Evolutionary conservation across 2,888 invertebrate species (phyloP).

Genomic region (Andrena praecox): DNA sequence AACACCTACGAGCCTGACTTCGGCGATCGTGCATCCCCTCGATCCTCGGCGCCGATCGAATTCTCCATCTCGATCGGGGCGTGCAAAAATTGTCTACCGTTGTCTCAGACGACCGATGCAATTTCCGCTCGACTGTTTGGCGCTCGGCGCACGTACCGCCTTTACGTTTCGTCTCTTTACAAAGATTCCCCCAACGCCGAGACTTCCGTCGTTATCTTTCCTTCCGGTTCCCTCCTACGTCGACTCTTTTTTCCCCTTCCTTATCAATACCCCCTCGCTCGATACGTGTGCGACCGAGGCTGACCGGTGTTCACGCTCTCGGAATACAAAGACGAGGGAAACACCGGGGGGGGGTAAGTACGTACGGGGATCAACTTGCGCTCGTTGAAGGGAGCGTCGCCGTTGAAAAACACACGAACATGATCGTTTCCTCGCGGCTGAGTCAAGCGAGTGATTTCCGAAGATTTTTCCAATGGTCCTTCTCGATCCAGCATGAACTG

Average conservation of each 20-base stretch:
- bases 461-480: neutral
- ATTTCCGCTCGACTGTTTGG: slow-evolving; percentile 67
- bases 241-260: slow-evolving; percentile 22
- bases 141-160: slow-evolving; percentile 71
- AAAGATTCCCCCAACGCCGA: slow-evolving; percentile 62
- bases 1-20: slow-evolving; percentile 1
- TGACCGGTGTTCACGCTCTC: slow-evolving; percentile 50
- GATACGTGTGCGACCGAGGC: slow-evolving; percentile 55
- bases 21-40: slow-evolving; percentile 6
- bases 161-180: slow-evolving; percentile 73
- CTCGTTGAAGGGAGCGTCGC: neutral
- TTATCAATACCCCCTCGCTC: slow-evolving; percentile 58
- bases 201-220: slow-evolving; percentile 65
- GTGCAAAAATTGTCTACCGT: slow-evolving; percentile 64
- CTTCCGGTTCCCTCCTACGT: slow-evolving; percentile 39
- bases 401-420: slow-evolving; percentile 16
- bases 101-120: slow-evolving; percentile 61
- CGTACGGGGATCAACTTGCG: slow-evolving; percentile 25
- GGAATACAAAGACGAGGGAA: slow-evolving; percentile 63
- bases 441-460: slow-evolving; percentile 1
- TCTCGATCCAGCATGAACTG: neutral
- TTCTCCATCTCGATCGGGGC: slow-evolving; percentile 31
- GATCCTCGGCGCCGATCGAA: slow-evolving; percentile 22
- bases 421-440: slow-evolving; percentile 13
- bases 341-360: slow-evolving; percentile 18